These are phyloP conservation scores for Heliconius melpomene DNA, from an alignment of 1,140 invertebrate genomes.

Conservation along the genomic window DNA sequence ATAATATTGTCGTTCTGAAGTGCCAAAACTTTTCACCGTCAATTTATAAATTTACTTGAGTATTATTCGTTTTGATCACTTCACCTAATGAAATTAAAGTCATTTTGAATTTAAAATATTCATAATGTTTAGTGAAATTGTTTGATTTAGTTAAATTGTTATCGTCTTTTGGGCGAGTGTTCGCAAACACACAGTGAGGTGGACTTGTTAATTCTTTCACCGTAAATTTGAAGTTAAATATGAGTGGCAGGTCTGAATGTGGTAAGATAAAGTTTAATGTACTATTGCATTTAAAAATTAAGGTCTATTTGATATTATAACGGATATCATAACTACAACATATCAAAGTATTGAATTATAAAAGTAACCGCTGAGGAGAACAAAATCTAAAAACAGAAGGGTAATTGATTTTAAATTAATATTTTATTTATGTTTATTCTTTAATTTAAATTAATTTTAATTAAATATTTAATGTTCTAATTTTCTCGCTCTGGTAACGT, in stretches of 20 bases:
- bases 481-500: too few relatives aligned
- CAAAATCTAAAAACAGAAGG: too few relatives aligned
- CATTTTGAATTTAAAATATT: background rate
- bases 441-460: too few relatives aligned
- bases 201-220: background rate
- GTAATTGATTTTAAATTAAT: too few relatives aligned
- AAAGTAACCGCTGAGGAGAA: too few relatives aligned
- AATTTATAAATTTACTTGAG: slow-evolving; percentile 8
- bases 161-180: background rate
- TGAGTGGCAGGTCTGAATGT: background rate
- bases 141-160: slow-evolving; percentile 1
- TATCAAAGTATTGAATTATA: background rate
- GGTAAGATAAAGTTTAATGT: background rate
- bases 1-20: slow-evolving; percentile 47
- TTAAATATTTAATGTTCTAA: too few relatives aligned
- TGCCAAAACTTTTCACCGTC: slow-evolving; percentile 53
- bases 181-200: background rate
- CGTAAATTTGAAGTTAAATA: background rate
- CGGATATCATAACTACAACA: background rate
- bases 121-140: slow-evolving; percentile 11
- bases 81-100: background rate
- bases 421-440: too few relatives aligned
- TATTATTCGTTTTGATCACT: slow-evolving; percentile 6
- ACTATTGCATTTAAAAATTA: background rate
- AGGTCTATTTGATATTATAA: background rate